Conservation (phyloP, 2,888 invertebrate species). For the Lobophora halterata region DNA sequence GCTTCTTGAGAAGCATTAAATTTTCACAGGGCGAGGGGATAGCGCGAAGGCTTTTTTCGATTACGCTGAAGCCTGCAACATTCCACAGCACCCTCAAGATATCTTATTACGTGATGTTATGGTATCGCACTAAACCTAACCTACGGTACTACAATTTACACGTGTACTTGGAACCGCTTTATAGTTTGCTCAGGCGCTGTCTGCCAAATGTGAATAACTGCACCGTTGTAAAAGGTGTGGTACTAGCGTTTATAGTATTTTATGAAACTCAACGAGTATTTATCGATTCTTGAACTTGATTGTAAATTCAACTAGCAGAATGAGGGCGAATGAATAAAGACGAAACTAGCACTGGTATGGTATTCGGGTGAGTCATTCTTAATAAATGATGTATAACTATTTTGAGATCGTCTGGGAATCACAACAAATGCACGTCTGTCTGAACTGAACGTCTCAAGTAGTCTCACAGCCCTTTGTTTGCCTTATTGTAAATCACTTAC, state of each 20-base stretch:
- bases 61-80: conserved; percentile 53
- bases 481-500: conserved; percentile 45
- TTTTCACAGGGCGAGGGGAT: conserved; percentile 48
- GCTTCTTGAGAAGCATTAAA: conserved; percentile 61
- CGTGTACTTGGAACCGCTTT: background rate
- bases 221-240: conserved; percentile 9
- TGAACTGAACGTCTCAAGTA: conserved; percentile 45
- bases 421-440: conserved; percentile 55
- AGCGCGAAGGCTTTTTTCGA: conserved; percentile 46
- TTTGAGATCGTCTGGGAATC: conserved; percentile 69
- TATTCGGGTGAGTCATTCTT: conserved; percentile 51
- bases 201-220: background rate
- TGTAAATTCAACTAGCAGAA: conserved; percentile 21
- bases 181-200: background rate
- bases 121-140: background rate
- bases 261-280: conserved; percentile 6
- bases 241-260: conserved; percentile 9
- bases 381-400: conserved; percentile 53
- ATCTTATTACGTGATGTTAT: conserved; percentile 41
- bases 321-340: conserved; percentile 17
- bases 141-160: conserved; percentile 6
- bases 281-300: conserved; percentile 20
- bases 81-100: conserved; percentile 34
- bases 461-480: conserved; percentile 45
- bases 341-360: conserved; percentile 20